phyloP scores from a whole-genome alignment of 2,797 vertebrate genomes.

The Anguilla anguilla region DNA sequence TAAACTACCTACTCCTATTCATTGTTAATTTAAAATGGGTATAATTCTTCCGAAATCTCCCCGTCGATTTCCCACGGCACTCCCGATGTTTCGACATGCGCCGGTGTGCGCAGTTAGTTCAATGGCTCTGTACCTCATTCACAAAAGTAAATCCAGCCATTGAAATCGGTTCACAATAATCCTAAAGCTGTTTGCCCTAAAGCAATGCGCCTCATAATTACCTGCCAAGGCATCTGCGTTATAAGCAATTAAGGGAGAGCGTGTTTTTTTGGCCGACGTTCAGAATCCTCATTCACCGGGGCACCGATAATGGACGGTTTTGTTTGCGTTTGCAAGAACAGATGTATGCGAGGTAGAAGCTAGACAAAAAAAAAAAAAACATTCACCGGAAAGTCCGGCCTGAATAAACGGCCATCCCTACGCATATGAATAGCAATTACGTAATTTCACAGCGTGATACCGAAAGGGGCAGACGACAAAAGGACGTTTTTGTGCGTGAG shows the following conservation, averaged over 20 bases:
- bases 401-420: background rate
- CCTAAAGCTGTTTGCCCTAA: slow-evolving; percentile 2
- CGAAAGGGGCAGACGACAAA: background rate
- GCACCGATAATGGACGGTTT: background rate
- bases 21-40: background rate
- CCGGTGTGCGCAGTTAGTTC: background rate
- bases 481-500: background rate
- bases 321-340: background rate
- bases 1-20: background rate
- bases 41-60: background rate
- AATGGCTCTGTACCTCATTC: background rate
- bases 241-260: background rate
- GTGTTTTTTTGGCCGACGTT: slow-evolving; percentile 18
- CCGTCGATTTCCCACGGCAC: background rate
- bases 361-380: background rate
- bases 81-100: slow-evolving; percentile 2
- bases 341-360: background rate
- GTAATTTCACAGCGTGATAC: background rate
- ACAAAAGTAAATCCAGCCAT: slow-evolving; percentile 14
- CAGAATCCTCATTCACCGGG: background rate
- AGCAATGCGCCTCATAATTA: slow-evolving; percentile 12
- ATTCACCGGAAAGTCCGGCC: background rate
- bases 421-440: background rate
- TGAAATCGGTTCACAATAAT: background rate
- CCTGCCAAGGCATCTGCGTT: background rate